Percentiles rank a stretch among this genome's conserved stretches.
Conservation (phyloP, 2,888 invertebrate genomes). For the Scotopteryx bipunctaria region DNA sequence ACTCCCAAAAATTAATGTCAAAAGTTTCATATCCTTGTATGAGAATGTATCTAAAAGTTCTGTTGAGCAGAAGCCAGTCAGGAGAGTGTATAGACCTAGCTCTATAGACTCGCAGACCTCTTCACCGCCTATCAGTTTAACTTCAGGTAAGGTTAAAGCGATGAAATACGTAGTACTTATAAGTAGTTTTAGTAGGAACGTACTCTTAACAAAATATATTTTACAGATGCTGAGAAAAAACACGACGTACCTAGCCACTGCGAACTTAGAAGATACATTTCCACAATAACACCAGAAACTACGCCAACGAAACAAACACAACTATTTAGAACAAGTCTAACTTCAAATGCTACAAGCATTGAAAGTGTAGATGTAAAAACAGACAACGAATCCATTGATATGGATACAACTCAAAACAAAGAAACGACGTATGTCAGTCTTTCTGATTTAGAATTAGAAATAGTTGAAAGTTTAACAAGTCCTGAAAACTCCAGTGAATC, state of each 20-base stretch:
- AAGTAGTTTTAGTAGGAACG: no score
- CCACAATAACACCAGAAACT: constrained; percentile 18
- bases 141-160: constrained; percentile 68
- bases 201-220: constrained; percentile 6
- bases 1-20: constrained; percentile 72
- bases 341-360: constrained; percentile 45
- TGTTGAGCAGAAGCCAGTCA: constrained; percentile 44
- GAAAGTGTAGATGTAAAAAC: constrained; percentile 46
- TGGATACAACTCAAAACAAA: constrained; percentile 51
- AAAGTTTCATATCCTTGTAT: constrained; percentile 71
- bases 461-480: constrained; percentile 56
- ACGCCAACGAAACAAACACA: constrained; percentile 41
- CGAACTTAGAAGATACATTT: constrained; percentile 20
- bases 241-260: constrained; percentile 25
- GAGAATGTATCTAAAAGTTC: constrained; percentile 67
- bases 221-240: constrained; percentile 55
- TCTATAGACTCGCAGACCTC: constrained; percentile 51
- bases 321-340: constrained; percentile 41
- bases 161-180: no score
- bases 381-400: constrained; percentile 51
- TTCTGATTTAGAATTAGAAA: constrained; percentile 76
- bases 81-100: constrained; percentile 46
- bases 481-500: constrained; percentile 53
- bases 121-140: constrained; percentile 54
- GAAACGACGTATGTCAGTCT: constrained; percentile 63